Evolutionary conservation across 2,797 vertebrate species (phyloP), one percentile per base, ranked within the genome.

Genomic region (Megalops cyprinoides): DNA sequence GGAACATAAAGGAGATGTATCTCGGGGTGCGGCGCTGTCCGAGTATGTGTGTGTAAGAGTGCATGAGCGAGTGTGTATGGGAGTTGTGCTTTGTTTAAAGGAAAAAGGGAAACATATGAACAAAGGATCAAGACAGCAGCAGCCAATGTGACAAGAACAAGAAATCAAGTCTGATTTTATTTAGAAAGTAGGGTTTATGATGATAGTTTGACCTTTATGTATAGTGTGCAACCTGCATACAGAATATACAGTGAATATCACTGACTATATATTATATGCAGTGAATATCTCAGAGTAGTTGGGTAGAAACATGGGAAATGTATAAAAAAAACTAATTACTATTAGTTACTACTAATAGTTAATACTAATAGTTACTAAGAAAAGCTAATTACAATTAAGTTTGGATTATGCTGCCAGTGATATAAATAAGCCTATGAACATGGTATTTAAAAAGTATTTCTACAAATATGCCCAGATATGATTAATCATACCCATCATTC

Each of bases 321-420:
- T 31, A 87, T 65, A 85, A 86, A 89, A 89, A 91, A 91, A 84
- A 91, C 55, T 87, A 28, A 86, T 81, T 83, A 89, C 88, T 92
- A 93, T 92, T 91, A 92, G n/a, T n/a, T n/a, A n/a, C n/a, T n/a
- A n/a, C n/a, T n/a, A n/a, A n/a, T n/a, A n/a, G n/a, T n/a, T n/a
- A n/a, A n/a, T n/a, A n/a, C n/a, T n/a, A n/a, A n/a, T n/a, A n/a
- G n/a, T n/a, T n/a, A n/a, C n/a, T n/a, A n/a, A n/a, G n/a, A n/a
- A n/a, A 84, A 91, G 81, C 55, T 87, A 28, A 86, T 81, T 83
- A 89, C 88, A 92, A 93, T 92, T 91, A 92, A 92, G 93, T 87
- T 84, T 82, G 89, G 92, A 93, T 94, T 92, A 91, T 83, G 84
- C 84, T 76, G 82, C 44, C 83, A 85, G 76, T 82, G 86, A 79